Base-by-base conservation (phyloP, 2,113 vertebrate genomes). In the Microcebus griseorufus region DNA sequence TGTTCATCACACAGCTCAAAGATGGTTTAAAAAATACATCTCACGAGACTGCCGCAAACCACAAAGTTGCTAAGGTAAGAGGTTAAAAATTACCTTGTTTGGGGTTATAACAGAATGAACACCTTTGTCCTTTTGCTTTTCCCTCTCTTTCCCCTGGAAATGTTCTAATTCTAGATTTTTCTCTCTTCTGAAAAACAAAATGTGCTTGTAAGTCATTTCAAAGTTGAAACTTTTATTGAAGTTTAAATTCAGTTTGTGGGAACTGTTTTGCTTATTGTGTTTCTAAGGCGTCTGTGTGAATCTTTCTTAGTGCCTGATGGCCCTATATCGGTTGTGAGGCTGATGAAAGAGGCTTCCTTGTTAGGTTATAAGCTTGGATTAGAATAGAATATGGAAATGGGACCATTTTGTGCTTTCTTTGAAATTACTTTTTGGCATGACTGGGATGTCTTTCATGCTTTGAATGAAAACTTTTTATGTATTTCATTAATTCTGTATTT, bases 21-120 rank as follows among this genome's bases (percentile, higher is more conserved):
- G 99, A 99, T 98, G 99, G 99, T 97, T 98, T 99, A 98, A 99
- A 99, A 99, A 99, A 99, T 99, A 99, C 99, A 99, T 99, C 99
- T 98, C 99, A 99, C 27, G 99, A 99, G 99, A 99, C 99, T 22
- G 99, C 99, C 98, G 99, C 99, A 98, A 99, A 99, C 99, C 99
- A 99, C 98, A 99, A 99, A 99, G 99, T 99, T 99, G 99, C 99
- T 97, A 99, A 99, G 99, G 99, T 99, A 97, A 98, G 99, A 96
- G 88, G 88, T 93, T 76, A 25, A 37, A 48, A 84, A 94, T 65
- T 32, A 76, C 29, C 37, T 94, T 75, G 51, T 96, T 88, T 55
- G 58, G 64, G 58, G 5, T 86, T 96, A 18, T 89, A 82, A 25
- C 88, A 86, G 55, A 53, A 55, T 12, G 27, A 48, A 64, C 1